These are phyloP conservation scores for Gymnoscopelus microlampas DNA, from an alignment of 2,797 vertebrate species.

Conservation along the genomic window DNA sequence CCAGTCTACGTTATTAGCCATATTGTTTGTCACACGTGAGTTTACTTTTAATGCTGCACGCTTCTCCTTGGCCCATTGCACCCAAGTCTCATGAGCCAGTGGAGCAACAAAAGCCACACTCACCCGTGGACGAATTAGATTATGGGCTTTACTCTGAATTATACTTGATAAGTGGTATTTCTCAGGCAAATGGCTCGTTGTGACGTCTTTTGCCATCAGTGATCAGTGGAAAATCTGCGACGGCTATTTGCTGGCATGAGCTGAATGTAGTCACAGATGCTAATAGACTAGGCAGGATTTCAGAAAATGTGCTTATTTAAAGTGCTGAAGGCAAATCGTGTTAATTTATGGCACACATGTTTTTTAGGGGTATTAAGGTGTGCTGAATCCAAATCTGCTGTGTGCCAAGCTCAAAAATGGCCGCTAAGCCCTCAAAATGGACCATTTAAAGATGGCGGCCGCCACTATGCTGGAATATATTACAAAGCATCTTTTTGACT, in stretches of 20 bases:
- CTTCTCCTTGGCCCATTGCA: conserved; percentile 43
- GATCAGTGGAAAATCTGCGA: conserved; percentile 43
- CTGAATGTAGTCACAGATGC: conserved; percentile 28
- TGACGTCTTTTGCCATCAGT: conserved; percentile 50
- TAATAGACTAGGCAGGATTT: too few species aligned
- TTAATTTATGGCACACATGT: too few species aligned
- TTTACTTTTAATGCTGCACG: conserved; percentile 47
- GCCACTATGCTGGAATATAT: too few species aligned
- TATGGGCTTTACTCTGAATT: conserved; percentile 54
- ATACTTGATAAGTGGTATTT: conserved; percentile 39
- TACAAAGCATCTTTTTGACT: too few species aligned
- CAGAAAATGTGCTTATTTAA: too few species aligned
- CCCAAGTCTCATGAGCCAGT: conserved; percentile 39
- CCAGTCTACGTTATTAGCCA: conserved; percentile 47
- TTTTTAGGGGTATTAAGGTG: too few species aligned
- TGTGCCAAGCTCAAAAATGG: too few species aligned
- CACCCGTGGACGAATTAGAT: conserved; percentile 53
- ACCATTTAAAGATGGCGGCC: too few species aligned
- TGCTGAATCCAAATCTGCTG: too few species aligned
- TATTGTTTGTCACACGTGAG: conserved; percentile 49
- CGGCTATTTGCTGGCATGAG: conserved; percentile 22
- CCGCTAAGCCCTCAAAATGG: too few species aligned
- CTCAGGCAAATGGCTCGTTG: conserved; percentile 14
- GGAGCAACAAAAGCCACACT: conserved; percentile 60
- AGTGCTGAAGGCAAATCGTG: too few species aligned